phyloP scores from a whole-genome alignment of 2,888 invertebrate species.

The Calliphora vomitoria region DNA sequence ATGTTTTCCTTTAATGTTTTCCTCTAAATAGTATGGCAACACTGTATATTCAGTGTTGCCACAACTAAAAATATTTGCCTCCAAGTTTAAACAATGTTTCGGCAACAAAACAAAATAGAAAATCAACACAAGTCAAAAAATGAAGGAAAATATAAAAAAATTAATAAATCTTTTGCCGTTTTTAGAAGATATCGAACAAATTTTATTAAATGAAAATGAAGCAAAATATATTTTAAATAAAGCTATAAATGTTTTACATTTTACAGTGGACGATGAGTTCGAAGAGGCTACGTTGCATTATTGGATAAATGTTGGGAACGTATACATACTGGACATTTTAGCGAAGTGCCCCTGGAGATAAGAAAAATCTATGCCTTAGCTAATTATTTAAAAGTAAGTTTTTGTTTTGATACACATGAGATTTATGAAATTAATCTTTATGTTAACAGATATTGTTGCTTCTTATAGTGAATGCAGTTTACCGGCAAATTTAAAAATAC shows the following conservation, averaged over 20 bases:
- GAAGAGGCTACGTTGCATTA: conserved; percentile 79
- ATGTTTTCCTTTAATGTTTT: too few species aligned
- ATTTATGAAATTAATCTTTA: background rate
- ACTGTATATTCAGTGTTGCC: too few species aligned
- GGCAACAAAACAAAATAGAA: background rate
- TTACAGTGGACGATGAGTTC: background rate
- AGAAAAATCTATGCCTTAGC: conserved; percentile 88
- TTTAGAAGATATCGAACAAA: too few species aligned
- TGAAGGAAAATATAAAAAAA: too few species aligned
- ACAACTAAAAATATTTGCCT: too few species aligned
- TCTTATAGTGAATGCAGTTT: conserved; percentile 76
- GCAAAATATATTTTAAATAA: too few species aligned
- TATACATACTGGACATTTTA: conserved; percentile 96
- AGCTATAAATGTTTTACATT: conserved; percentile 74
- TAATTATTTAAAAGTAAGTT: conserved; percentile 87
- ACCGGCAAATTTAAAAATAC: conserved; percentile 78
- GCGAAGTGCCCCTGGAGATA: conserved; percentile 88
- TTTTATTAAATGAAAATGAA: too few species aligned
- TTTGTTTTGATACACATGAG: background rate
- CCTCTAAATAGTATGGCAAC: background rate
- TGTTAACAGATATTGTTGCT: conserved; percentile 79
- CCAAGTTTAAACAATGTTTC: too few species aligned
- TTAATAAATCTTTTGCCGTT: too few species aligned
- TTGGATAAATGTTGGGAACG: conserved; percentile 87
- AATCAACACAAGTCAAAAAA: background rate